These are phyloP conservation scores for Eulacestoma nigropectus DNA, from an alignment of 2,113 vertebrate genomes.

Conservation along the genomic window DNA sequence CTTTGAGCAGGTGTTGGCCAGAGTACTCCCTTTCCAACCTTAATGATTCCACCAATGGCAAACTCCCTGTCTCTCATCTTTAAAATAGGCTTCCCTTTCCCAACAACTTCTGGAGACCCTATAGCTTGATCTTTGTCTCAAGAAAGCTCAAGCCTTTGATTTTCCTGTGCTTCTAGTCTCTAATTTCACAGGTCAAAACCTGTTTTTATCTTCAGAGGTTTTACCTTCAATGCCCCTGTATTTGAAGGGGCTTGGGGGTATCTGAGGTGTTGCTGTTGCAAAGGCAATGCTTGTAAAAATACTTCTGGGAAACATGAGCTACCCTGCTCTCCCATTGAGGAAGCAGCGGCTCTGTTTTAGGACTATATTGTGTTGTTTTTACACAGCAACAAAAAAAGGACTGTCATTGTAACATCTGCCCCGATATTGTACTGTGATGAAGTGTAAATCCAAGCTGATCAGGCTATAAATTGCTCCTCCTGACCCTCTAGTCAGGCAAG, in stretches of 20 bases:
- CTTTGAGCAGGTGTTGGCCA: neutral
- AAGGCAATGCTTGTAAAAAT: neutral
- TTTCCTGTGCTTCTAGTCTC: neutral
- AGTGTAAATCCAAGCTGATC: conserved; percentile 1
- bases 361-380: neutral
- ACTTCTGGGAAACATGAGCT: neutral
- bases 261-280: neutral
- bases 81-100: neutral
- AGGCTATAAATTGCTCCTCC: conserved; percentile 26
- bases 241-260: neutral
- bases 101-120: neutral
- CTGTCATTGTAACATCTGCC: neutral
- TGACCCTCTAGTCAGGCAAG: conserved; percentile 1
- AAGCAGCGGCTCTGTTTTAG: neutral
- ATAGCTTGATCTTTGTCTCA: neutral
- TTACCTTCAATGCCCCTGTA: neutral
- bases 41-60: neutral
- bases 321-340: neutral
- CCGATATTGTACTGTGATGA: neutral
- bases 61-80: neutral
- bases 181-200: neutral
- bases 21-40: neutral
- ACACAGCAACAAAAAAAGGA: neutral
- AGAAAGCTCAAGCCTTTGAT: neutral
- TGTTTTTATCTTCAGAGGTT: too few relatives aligned